Evolutionary conservation across 2,888 invertebrate species (phyloP).

Genomic region (Drosophila austrosaltans): DNA sequence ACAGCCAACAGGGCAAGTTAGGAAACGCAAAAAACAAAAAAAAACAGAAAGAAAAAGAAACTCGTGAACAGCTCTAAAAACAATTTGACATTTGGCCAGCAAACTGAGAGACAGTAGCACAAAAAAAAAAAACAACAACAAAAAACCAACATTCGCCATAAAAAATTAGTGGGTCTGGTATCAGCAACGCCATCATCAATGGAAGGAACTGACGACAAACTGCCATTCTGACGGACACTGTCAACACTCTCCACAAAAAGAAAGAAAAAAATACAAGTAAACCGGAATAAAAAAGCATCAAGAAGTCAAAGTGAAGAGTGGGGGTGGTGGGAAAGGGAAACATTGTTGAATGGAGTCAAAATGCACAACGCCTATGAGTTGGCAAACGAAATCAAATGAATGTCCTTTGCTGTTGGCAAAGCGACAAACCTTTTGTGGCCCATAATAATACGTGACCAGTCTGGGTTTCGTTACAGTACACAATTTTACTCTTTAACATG

Average conservation of each 20-base stretch:
- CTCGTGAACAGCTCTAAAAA: slow-evolving; percentile 67
- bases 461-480: slow-evolving; percentile 34
- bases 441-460: slow-evolving; percentile 76
- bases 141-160: slow-evolving; percentile 55
- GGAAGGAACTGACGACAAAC: slow-evolving; percentile 50
- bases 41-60: slow-evolving; percentile 25
- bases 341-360: slow-evolving; percentile 36
- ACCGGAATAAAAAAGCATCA: background rate
- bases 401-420: slow-evolving; percentile 49
- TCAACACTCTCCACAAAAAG: slow-evolving; percentile 54
- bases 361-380: slow-evolving; percentile 66
- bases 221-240: slow-evolving; percentile 57
- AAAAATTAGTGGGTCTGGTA: slow-evolving; percentile 77
- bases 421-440: slow-evolving; percentile 58
- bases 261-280: slow-evolving; percentile 35
- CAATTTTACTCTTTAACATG: slow-evolving; percentile 32
- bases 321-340: slow-evolving; percentile 5
- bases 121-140: slow-evolving; percentile 14
- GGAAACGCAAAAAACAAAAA: slow-evolving; percentile 45
- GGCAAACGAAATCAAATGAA: slow-evolving; percentile 71
- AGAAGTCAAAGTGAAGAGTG: slow-evolving; percentile 33
- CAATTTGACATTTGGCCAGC: slow-evolving; percentile 78
- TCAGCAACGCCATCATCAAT: slow-evolving; percentile 73
- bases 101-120: slow-evolving; percentile 29
- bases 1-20: slow-evolving; percentile 41